Evolutionary conservation across 1,140 invertebrate genomes (phyloP).

Genomic region (Caenorhabditis latens): DNA sequence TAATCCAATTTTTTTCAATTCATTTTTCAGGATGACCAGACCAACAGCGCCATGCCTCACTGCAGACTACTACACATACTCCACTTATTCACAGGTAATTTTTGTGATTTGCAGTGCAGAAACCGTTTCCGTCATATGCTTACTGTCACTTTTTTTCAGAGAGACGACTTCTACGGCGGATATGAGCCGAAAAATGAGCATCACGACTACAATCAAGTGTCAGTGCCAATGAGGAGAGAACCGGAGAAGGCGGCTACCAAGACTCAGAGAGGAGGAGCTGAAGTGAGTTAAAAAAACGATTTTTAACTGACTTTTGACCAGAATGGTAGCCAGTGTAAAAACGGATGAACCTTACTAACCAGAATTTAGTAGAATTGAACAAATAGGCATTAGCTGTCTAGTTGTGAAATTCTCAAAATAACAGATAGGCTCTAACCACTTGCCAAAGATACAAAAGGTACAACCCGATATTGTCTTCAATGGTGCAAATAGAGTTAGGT

Average conservation of each 20-base stretch:
- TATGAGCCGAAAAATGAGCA: conserved; percentile 23
- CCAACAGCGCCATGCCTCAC: conserved; percentile 21
- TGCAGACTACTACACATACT: conserved; percentile 42
- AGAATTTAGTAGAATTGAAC: too few species aligned
- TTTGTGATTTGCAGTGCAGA: neutral
- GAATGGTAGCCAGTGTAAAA: too few species aligned
- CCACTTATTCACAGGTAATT: conserved; percentile 3
- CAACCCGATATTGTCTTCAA: too few species aligned
- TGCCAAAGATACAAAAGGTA: too few species aligned
- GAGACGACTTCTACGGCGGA: conserved; percentile 37
- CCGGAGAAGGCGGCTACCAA: neutral
- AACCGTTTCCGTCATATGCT: too few species aligned
- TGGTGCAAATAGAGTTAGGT: too few species aligned
- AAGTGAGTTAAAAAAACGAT: neutral
- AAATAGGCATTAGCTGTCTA: too few species aligned
- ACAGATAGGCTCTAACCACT: too few species aligned
- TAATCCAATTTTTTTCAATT: neutral
- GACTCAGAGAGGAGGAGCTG: neutral
- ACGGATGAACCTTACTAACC: too few species aligned
- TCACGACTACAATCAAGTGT: neutral
- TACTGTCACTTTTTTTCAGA: neutral
- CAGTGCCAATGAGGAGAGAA: conserved; percentile 13
- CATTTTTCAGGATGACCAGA: conserved; percentile 4
- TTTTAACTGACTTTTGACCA: neutral
- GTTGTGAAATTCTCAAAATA: too few species aligned